Percentiles rank a stretch among this genome's conserved stretches.
These are phyloP conservation scores for Platycheirus rosarum DNA, from an alignment of 2,888 invertebrate genomes.

Conservation along the genomic window DNA sequence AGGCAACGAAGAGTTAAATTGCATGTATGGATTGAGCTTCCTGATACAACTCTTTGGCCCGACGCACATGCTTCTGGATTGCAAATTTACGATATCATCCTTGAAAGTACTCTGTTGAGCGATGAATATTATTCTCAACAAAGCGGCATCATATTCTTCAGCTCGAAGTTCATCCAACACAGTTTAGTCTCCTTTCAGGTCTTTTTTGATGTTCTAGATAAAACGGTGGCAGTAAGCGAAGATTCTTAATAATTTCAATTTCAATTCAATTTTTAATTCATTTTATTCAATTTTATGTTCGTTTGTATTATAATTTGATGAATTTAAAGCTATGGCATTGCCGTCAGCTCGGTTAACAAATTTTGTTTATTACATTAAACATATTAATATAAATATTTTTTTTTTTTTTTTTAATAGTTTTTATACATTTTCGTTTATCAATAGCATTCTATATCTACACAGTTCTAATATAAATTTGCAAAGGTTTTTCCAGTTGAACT, in stretches of 20 bases:
- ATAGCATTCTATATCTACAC: no score
- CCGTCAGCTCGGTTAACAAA: no score
- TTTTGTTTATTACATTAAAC: no score
- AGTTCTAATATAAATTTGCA: no score
- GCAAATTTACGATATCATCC: constrained; percentile 6
- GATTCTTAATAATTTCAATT: constrained; percentile 14
- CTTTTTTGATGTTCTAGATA: constrained; percentile 13
- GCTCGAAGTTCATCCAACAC: constrained; percentile 7
- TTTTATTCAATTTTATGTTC: no score
- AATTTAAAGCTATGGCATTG: no score
- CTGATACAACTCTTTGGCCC: constrained; percentile 22
- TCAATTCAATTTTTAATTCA: no score
- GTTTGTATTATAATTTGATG: no score
- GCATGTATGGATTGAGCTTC: constrained; percentile 72
- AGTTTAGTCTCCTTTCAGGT: background rate
- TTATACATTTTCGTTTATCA: no score
- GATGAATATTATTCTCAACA: constrained; percentile 30
- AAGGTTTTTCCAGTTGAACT: no score
- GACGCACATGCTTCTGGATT: constrained; percentile 1
- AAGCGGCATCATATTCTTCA: constrained; percentile 27
- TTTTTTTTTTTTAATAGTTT: no score
- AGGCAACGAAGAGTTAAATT: constrained; percentile 12
- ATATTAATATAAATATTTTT: no score
- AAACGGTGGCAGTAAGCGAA: constrained; percentile 38
- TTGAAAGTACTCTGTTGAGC: constrained; percentile 25